A percentile compares a stretch with the other conserved stretches of the same genome.
phyloP scores from a whole-genome alignment of 2,797 vertebrate genomes.

The Danionella dracula region DNA sequence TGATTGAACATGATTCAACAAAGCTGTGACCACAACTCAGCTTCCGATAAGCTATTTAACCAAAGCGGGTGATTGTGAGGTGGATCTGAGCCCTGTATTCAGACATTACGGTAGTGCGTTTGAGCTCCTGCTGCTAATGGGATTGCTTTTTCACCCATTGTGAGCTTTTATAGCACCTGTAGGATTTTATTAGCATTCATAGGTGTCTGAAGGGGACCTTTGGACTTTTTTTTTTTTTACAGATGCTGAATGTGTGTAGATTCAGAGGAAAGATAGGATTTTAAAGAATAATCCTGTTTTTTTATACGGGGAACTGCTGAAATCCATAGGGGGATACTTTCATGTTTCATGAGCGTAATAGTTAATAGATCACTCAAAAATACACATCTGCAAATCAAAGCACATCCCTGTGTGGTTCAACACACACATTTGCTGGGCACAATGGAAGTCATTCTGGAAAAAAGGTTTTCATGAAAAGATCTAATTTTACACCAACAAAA shows the following conservation, averaged over 20 bases:
- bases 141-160: constrained; percentile 48
- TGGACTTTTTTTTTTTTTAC: not conserved
- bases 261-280: not conserved
- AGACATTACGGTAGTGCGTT: constrained; percentile 30
- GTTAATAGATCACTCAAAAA: too few relatives aligned
- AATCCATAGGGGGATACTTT: too few relatives aligned
- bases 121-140: constrained; percentile 28
- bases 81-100: constrained; percentile 44
- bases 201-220: not conserved
- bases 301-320: too few relatives aligned
- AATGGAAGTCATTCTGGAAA: too few relatives aligned
- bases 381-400: too few relatives aligned
- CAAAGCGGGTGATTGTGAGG: constrained; percentile 47
- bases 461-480: too few relatives aligned
- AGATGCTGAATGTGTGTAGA: not conserved
- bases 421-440: too few relatives aligned
- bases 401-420: too few relatives aligned
- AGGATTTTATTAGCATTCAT: not conserved
- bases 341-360: too few relatives aligned
- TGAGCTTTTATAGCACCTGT: constrained; percentile 52
- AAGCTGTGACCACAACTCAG: constrained; percentile 27
- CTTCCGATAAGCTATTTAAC: constrained; percentile 55
- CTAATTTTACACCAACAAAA: too few relatives aligned
- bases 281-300: not conserved
- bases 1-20: constrained; percentile 2